Conservation (phyloP, 2,113 vertebrate species). For the Stegastes partitus region DNA sequence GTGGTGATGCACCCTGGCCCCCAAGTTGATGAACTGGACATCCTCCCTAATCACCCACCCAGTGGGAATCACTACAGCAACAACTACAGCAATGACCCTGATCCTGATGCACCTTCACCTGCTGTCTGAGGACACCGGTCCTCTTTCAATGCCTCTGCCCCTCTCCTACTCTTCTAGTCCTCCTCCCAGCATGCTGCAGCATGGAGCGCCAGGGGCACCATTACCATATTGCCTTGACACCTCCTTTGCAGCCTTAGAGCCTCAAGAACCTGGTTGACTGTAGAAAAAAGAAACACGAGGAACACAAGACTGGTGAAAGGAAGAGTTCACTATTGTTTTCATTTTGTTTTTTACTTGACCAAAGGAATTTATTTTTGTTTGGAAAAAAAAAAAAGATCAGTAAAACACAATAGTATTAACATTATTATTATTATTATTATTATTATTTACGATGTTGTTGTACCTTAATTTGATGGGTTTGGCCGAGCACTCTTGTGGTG, state of each 20-base stretch:
- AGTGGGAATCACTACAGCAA: slow-evolving; percentile 85
- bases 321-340: slow-evolving; percentile 68
- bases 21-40: slow-evolving; percentile 98
- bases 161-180: slow-evolving; percentile 69
- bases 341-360: slow-evolving; percentile 84
- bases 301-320: slow-evolving; percentile 71
- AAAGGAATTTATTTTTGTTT: slow-evolving; percentile 86
- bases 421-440: slow-evolving; percentile 75
- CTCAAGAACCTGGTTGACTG: slow-evolving; percentile 82
- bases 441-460: slow-evolving; percentile 72
- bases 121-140: slow-evolving; percentile 85
- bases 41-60: slow-evolving; percentile 90
- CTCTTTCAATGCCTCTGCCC: slow-evolving; percentile 72
- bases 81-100: slow-evolving; percentile 90
- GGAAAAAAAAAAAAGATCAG: slow-evolving; percentile 46
- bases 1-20: slow-evolving; percentile 96
- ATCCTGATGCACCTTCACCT: slow-evolving; percentile 91
- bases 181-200: slow-evolving; percentile 86
- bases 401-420: slow-evolving; percentile 75
- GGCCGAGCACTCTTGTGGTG: slow-evolving; percentile 75
- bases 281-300: slow-evolving; percentile 56
- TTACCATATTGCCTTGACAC: slow-evolving; percentile 88
- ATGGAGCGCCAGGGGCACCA: slow-evolving; percentile 83
- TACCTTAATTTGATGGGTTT: slow-evolving; percentile 74
- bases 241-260: slow-evolving; percentile 88